Evolutionary conservation across 2,113 vertebrate species (phyloP).

Genomic region (Phyllostomus hastatus): DNA sequence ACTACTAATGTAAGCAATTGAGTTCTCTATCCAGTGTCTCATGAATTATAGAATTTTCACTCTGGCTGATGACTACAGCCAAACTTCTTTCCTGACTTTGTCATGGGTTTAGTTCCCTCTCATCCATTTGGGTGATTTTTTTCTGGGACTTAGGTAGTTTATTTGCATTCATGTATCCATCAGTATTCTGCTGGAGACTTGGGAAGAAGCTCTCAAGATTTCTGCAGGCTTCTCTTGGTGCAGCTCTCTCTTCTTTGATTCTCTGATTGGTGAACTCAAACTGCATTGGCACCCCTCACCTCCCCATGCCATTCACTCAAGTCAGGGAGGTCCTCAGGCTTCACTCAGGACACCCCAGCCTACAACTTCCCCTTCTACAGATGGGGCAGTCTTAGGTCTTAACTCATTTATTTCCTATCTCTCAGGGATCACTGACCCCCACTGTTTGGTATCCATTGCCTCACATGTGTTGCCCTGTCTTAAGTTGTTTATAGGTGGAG

Average conservation of each 20-base stretch:
- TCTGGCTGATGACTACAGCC: background rate
- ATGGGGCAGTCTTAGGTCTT: background rate
- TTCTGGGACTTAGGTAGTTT: background rate
- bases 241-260: background rate
- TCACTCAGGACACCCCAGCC: background rate
- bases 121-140: background rate
- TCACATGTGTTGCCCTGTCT: background rate
- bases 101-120: background rate
- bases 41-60: background rate
- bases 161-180: too few species aligned
- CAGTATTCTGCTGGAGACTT: background rate
- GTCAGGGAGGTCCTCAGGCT: background rate
- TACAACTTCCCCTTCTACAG: background rate
- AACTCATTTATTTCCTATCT: background rate
- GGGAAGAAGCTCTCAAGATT: background rate
- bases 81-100: background rate
- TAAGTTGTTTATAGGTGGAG: background rate
- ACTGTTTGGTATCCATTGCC: accelerated
- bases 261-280: background rate
- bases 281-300: background rate
- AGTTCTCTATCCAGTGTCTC: background rate
- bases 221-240: background rate
- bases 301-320: background rate
- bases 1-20: background rate
- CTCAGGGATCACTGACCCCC: background rate